Conservation (phyloP, 64 coral and sea anemone genomes). For the Pocillopora damicornis region DNA sequence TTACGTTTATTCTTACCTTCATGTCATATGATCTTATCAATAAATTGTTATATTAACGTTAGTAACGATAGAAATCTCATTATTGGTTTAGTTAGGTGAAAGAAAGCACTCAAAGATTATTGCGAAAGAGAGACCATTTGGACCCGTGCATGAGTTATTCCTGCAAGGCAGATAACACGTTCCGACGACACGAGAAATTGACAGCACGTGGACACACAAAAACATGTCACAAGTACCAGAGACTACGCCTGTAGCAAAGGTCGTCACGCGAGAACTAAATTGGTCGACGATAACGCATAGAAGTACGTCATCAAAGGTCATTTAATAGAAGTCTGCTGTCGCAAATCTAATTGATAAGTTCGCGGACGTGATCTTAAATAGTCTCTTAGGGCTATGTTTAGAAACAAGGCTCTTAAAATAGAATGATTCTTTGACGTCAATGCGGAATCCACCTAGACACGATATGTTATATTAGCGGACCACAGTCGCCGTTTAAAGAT, state of each 20-base stretch:
- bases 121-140: background rate
- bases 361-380: background rate
- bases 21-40: too few species aligned
- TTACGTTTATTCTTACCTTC: too few species aligned
- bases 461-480: background rate
- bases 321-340: background rate
- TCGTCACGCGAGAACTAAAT: constrained; percentile 23
- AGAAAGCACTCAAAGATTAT: background rate
- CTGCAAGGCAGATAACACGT: background rate
- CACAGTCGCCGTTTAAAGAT: background rate
- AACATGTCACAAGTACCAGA: background rate
- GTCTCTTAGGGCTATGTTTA: constrained; percentile 13
- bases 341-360: background rate
- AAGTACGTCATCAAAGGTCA: constrained; percentile 19
- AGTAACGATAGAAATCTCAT: too few species aligned
- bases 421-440: constrained; percentile 19
- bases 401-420: constrained; percentile 26
- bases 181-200: background rate
- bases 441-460: constrained; percentile 8
- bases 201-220: background rate
- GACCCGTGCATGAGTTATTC: background rate
- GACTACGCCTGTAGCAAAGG: constrained; percentile 1
- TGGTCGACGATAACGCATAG: background rate
- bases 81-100: too few species aligned
- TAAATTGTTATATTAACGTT: too few species aligned